Percentiles rank a stretch among this genome's conserved stretches.
phyloP scores from a whole-genome alignment of 2,113 vertebrate genomes.

The Ammospiza nelsoni region DNA sequence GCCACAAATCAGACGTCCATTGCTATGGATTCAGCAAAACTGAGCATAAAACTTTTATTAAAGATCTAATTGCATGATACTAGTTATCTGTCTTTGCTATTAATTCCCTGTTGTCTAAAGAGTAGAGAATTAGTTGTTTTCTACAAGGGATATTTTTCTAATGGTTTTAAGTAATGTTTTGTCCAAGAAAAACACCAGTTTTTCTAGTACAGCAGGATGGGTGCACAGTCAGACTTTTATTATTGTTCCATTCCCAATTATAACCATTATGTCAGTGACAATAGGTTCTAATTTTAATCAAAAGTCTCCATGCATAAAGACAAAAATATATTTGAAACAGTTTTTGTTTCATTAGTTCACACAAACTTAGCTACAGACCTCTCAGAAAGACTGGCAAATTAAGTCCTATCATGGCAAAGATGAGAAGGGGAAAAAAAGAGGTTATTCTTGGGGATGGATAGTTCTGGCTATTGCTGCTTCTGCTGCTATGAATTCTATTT shows the following conservation, averaged over 20 bases:
- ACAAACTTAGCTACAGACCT: neutral
- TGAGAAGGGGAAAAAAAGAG: neutral
- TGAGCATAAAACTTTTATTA: neutral
- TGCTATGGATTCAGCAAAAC: neutral
- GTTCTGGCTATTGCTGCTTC: neutral
- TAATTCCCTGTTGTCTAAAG: neutral
- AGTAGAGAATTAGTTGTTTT: neutral
- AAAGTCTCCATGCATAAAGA: neutral
- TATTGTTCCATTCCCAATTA: neutral
- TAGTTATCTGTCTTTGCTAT: neutral
- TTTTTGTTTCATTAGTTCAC: neutral
- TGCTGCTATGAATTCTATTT: neutral
- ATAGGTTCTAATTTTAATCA: neutral
- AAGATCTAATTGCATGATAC: neutral
- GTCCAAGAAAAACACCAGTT: rapidly evolving
- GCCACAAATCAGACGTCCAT: neutral
- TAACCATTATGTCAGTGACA: neutral
- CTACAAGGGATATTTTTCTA: neutral
- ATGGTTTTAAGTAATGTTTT: neutral
- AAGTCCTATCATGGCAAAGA: neutral
- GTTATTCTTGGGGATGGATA: neutral
- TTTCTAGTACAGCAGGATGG: neutral
- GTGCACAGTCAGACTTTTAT: neutral
- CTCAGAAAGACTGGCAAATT: neutral
- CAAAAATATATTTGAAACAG: neutral